Evolutionary conservation across 2,797 vertebrate genomes (phyloP).

Genomic region (Acanthurus leucopareius): DNA sequence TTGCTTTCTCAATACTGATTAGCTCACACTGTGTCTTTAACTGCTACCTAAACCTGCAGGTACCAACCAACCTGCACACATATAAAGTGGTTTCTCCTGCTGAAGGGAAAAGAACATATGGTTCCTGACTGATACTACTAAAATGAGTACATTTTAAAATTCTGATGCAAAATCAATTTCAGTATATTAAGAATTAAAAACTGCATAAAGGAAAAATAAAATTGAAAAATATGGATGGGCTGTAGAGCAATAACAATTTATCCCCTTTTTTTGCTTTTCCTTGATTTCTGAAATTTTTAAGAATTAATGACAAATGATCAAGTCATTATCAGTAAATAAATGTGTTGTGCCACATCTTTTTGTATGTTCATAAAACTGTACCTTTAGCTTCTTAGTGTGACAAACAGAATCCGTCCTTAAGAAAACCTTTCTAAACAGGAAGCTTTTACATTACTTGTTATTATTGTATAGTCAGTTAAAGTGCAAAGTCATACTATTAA

Average conservation of each 20-base stretch:
- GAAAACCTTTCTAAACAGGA: no score
- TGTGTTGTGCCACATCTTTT: neutral
- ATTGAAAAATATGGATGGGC: neutral
- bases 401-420: no score
- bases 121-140: no score
- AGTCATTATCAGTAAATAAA: neutral
- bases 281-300: neutral
- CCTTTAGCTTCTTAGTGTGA: no score
- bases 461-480: no score
- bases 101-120: neutral
- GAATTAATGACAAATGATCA: neutral
- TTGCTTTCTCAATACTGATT: constrained; percentile 62
- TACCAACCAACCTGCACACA: neutral
- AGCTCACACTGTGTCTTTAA: constrained; percentile 28
- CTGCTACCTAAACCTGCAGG: constrained; percentile 9
- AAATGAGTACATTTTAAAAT: neutral
- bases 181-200: constrained; percentile 4
- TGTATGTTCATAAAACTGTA: neutral
- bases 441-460: no score
- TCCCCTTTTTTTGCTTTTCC: neutral
- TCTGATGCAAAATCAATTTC: neutral
- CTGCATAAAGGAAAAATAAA: neutral
- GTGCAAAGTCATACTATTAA: no score
- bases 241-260: neutral
- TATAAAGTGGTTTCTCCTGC: neutral